A percentile compares a stretch with the other conserved stretches of the same genome.
phyloP scores from a whole-genome alignment of 2,888 invertebrate genomes.

The Lumbricus terrestris region DNA sequence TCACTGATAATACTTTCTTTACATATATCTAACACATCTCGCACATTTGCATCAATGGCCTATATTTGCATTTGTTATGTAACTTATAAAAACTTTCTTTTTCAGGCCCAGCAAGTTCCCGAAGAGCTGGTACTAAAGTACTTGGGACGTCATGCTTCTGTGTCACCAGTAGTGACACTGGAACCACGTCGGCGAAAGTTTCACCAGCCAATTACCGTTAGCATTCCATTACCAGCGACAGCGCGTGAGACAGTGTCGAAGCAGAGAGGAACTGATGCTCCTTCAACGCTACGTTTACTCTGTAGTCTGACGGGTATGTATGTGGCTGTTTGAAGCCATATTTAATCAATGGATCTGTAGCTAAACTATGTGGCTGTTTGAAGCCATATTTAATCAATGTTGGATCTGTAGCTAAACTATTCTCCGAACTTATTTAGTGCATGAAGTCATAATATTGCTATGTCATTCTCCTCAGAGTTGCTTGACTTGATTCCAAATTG shows the following conservation, averaged over 20 bases:
- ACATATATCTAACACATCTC: no score
- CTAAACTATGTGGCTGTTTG: no score
- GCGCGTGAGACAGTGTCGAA: slow-evolving; percentile 84
- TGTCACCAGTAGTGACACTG: slow-evolving; percentile 97
- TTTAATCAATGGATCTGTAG: not conserved
- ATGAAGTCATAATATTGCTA: not conserved
- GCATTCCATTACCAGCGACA: slow-evolving; percentile 92
- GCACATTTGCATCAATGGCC: not conserved
- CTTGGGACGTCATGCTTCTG: slow-evolving; percentile 94
- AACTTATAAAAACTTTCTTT: not conserved
- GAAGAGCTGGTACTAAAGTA: slow-evolving; percentile 93
- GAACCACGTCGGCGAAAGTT: slow-evolving; percentile 98
- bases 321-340: not conserved
- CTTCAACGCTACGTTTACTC: slow-evolving; percentile 57
- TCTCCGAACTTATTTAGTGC: not conserved
- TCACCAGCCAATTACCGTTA: slow-evolving; percentile 98
- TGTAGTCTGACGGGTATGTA: slow-evolving; percentile 43
- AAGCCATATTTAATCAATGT: not conserved
- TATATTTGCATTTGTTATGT: not conserved
- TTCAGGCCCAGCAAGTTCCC: slow-evolving; percentile 94
- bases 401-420: not conserved
- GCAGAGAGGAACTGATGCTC: slow-evolving; percentile 67
- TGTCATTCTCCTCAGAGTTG: no score
- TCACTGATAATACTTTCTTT: no score
- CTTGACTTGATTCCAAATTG: no score